These are phyloP conservation scores for Tachysurus fulvidraco DNA, from an alignment of 2,113 vertebrate species.

Conservation along the genomic window DNA sequence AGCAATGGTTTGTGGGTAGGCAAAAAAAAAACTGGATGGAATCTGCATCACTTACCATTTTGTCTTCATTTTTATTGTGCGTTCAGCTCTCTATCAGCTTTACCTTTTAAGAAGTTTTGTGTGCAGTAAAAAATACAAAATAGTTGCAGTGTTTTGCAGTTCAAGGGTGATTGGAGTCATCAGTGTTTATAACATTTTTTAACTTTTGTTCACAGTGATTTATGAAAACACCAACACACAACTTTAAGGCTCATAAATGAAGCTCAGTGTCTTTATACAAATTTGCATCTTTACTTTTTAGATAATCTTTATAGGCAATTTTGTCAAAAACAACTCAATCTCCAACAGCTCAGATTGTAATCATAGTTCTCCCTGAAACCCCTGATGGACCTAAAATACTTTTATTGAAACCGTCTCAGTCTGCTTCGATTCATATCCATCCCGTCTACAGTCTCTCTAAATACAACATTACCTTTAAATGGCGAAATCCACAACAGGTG, in stretches of 20 bases:
- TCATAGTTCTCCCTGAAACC: not conserved
- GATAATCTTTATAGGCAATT: not conserved
- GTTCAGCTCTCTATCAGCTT: not conserved
- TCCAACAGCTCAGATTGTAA: not conserved
- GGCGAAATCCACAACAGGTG: constrained; percentile 12
- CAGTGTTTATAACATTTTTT: not conserved
- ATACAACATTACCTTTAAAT: constrained; percentile 41
- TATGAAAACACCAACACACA: not conserved
- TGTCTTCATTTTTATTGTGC: not conserved
- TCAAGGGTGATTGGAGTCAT: not conserved
- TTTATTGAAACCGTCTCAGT: not conserved
- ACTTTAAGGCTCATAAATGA: not conserved
- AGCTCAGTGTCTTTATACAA: not conserved
- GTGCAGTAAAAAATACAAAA: not conserved
- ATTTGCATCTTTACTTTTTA: not conserved
- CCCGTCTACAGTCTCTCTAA: constrained; percentile 11
- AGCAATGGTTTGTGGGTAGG: constrained; percentile 40
- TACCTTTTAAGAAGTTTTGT: not conserved
- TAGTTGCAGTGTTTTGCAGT: not conserved
- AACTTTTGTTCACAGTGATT: not conserved
- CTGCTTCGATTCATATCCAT: constrained; percentile 38
- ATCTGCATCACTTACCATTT: not conserved
- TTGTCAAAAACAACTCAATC: constrained; percentile 14
- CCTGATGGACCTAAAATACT: not conserved
- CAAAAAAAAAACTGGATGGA: not conserved